Evolutionary conservation across 2,113 vertebrate species (phyloP).

Genomic region (Eudorcas thomsonii): DNA sequence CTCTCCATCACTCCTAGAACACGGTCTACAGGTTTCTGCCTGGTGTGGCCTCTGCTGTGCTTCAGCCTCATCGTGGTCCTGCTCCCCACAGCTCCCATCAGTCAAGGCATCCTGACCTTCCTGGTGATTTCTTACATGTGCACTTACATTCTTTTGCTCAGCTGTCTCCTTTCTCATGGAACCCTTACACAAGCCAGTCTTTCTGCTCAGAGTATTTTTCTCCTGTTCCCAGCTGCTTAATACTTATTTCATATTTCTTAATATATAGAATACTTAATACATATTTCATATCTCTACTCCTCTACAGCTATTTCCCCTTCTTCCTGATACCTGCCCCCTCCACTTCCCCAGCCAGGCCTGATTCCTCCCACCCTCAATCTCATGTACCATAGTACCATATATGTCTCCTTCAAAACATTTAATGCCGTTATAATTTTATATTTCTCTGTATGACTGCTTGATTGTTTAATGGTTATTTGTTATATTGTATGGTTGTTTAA

Average conservation of each 20-base stretch:
- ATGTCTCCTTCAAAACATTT: neutral
- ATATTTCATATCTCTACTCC: neutral
- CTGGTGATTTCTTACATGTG: neutral
- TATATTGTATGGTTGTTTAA: neutral
- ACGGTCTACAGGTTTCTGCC: neutral
- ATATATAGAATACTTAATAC: neutral
- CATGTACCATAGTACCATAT: neutral
- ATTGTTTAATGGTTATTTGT: neutral
- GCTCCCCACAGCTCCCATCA: fast-evolving
- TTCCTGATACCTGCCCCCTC: neutral
- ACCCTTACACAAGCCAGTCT: neutral
- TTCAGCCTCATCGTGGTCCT: fast-evolving
- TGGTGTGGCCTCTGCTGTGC: neutral
- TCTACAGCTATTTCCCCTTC: neutral
- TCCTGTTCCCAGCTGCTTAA: no score
- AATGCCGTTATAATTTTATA: neutral
- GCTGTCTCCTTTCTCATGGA: neutral
- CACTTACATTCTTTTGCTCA: neutral
- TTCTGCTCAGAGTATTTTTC: neutral
- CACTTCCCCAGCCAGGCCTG: neutral
- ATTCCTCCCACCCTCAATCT: neutral
- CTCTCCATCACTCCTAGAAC: neutral
- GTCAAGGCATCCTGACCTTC: neutral
- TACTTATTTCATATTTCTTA: neutral
- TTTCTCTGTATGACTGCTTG: neutral